Percentiles rank a stretch among this genome's conserved stretches.
Conservation (phyloP, 2,888 invertebrate species). For the Eristalis pertinax region DNA sequence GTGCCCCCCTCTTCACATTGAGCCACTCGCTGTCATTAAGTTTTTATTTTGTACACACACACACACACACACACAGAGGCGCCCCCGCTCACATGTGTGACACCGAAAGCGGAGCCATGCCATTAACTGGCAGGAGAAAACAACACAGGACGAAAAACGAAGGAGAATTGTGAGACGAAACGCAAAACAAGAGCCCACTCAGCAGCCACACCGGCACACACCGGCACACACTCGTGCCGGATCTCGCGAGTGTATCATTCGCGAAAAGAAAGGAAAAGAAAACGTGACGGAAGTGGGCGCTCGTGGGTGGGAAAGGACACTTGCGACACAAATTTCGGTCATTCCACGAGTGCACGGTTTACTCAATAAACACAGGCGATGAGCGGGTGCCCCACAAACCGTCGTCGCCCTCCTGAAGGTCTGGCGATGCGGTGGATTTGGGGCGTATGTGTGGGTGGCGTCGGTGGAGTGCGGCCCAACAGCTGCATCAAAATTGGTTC, state of each 20-base stretch:
- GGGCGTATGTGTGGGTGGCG: not conserved
- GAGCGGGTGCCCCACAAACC: not conserved
- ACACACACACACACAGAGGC: not conserved
- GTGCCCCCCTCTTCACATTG: not conserved
- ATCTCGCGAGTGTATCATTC: not conserved
- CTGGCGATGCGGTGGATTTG: slow-evolving; percentile 10
- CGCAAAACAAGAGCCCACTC: not conserved
- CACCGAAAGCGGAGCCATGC: slow-evolving; percentile 5
- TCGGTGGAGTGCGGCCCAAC: slow-evolving; percentile 34
- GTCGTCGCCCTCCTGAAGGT: not conserved
- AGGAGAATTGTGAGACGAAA: slow-evolving; percentile 13
- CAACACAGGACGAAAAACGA: not conserved
- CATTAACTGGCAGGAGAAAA: slow-evolving; percentile 23
- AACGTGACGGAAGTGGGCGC: not conserved
- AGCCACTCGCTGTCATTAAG: slow-evolving; percentile 41
- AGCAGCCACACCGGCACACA: too few relatives aligned
- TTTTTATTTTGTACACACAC: not conserved
- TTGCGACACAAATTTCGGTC: slow-evolving; percentile 11
- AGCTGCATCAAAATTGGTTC: slow-evolving; percentile 57
- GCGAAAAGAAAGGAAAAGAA: not conserved
- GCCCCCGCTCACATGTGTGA: not conserved
- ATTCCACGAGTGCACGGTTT: slow-evolving; percentile 19
- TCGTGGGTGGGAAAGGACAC: slow-evolving; percentile 3
- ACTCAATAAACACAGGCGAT: slow-evolving; percentile 36
- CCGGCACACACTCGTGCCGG: not conserved